Evolutionary conservation across 2,113 vertebrate genomes (phyloP).

Genomic region (Mungos mungo): DNA sequence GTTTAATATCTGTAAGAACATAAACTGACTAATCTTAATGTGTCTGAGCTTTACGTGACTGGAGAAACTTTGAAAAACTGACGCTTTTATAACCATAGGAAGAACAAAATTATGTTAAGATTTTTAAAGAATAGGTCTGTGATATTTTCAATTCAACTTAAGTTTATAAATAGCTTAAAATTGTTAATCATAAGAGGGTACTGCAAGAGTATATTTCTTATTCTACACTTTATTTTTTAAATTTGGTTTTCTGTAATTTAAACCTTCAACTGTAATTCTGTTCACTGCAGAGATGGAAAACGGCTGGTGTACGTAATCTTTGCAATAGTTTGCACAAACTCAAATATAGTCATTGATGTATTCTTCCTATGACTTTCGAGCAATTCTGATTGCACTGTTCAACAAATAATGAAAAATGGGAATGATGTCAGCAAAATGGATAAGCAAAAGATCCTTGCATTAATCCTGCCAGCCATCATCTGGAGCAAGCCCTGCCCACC

Average conservation of each 20-base stretch:
- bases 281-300: not conserved
- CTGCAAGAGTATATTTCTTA: conserved; percentile 1
- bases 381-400: not conserved
- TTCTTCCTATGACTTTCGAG: not conserved
- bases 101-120: not conserved
- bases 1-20: not conserved
- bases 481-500: not conserved
- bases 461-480: not conserved
- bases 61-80: not conserved
- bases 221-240: conserved; percentile 19
- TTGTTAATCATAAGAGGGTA: not conserved
- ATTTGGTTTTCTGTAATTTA: conserved; percentile 14
- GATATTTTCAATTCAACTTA: conserved; percentile 50
- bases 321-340: conserved; percentile 29
- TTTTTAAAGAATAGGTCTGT: not conserved
- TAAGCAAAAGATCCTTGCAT: not conserved
- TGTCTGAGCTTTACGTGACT: not conserved
- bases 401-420: not conserved
- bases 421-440: not conserved
- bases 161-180: conserved; percentile 26
- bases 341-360: conserved; percentile 30
- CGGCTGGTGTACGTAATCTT: not conserved
- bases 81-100: conserved; percentile 9
- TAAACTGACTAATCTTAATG: not conserved
- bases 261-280: conserved; percentile 17